Percentiles rank a stretch among this genome's conserved stretches.
These are phyloP conservation scores for Caenorhabditis plicata DNA, from an alignment of 2,888 invertebrate species.

Conservation along the genomic window DNA sequence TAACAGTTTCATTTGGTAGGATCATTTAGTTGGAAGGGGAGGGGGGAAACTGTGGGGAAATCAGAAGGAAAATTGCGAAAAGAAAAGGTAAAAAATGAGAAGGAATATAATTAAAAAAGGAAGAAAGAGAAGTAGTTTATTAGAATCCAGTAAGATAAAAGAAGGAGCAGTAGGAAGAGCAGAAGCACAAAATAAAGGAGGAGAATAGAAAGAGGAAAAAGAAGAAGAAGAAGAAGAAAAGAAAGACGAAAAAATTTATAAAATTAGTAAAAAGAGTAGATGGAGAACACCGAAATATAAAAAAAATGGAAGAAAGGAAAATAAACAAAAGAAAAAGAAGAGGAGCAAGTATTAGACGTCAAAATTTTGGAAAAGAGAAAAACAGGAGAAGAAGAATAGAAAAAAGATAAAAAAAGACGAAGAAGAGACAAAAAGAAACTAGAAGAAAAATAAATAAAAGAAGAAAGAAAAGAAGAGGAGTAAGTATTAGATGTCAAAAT, in stretches of 20 bases:
- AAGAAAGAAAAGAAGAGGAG: slow-evolving; percentile 15
- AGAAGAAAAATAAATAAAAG: too few relatives aligned
- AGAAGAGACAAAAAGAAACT: too few relatives aligned
- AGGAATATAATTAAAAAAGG: slow-evolving; percentile 10
- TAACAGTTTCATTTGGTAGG: too few relatives aligned
- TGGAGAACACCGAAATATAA: slow-evolving; percentile 5
- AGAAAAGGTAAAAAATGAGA: slow-evolving; percentile 15
- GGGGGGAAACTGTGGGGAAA: too few relatives aligned
- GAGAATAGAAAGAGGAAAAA: too few relatives aligned
- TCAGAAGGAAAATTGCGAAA: too few relatives aligned
- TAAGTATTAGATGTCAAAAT: too few relatives aligned
- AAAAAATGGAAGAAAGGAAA: slow-evolving; percentile 6
- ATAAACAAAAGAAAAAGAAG: slow-evolving; percentile 11
- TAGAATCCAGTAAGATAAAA: slow-evolving; percentile 4
- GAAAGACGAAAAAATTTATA: background rate
- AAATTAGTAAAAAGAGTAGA: background rate
- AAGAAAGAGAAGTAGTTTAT: slow-evolving; percentile 1
- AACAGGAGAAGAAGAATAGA: too few relatives aligned
- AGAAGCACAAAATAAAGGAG: too few relatives aligned
- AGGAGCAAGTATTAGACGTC: slow-evolving; percentile 5
- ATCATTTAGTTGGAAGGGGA: too few relatives aligned
- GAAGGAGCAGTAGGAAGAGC: too few relatives aligned
- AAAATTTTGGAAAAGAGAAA: slow-evolving; percentile 6
- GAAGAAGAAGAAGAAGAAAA: slow-evolving; percentile 1
- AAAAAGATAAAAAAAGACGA: too few relatives aligned